Conservation (phyloP, 2,113 vertebrate species). For the Arothron firmamentum region DNA sequence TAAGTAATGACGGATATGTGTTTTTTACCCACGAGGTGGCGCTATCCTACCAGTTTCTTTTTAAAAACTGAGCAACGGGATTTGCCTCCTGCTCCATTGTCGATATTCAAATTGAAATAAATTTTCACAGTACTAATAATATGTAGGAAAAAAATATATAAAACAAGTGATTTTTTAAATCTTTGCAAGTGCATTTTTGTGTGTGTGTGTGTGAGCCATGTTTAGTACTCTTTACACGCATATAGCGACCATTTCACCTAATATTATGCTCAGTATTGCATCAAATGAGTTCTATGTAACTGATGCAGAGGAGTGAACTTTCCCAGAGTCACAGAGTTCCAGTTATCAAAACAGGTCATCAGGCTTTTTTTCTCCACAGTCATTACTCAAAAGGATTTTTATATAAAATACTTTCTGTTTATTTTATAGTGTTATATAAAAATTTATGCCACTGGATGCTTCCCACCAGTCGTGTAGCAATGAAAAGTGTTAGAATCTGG, state of each 20-base stretch:
- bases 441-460: slow-evolving; percentile 59
- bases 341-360: not conserved
- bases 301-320: slow-evolving; percentile 1
- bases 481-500: slow-evolving; percentile 73
- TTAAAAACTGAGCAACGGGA: not conserved
- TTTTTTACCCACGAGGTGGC: not conserved
- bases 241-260: no score
- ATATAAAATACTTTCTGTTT: not conserved
- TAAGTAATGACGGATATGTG: not conserved
- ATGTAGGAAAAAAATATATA: no score
- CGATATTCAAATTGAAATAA: not conserved
- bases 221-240: no score
- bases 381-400: not conserved
- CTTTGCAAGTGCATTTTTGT: no score
- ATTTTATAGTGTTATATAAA: not conserved
- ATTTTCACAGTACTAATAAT: not conserved
- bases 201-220: no score
- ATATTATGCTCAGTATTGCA: slow-evolving; percentile 82
- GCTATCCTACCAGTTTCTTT: not conserved
- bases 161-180: no score
- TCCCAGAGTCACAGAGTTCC: not conserved
- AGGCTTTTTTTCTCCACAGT: not conserved
- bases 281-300: slow-evolving; percentile 74
- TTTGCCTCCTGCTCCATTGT: not conserved
- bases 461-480: slow-evolving; percentile 69